phyloP scores from a whole-genome alignment of 2,113 vertebrate genomes.

The Dissostichus mawsoni region DNA sequence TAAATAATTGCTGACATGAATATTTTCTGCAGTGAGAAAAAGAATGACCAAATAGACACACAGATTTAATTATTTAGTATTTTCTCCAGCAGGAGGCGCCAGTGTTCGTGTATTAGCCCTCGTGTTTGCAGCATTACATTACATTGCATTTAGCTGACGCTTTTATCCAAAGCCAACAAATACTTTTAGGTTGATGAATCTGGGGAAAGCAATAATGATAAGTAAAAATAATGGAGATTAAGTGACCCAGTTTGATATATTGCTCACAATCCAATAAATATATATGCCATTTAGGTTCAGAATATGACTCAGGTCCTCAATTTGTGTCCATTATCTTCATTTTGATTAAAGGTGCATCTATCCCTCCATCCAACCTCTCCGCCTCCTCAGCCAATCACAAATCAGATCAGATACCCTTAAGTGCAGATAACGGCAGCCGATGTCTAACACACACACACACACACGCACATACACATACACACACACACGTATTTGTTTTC shows the following conservation, averaged over 20 bases:
- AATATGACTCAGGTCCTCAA: neutral
- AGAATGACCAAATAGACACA: neutral
- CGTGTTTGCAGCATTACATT: neutral
- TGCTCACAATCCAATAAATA: neutral
- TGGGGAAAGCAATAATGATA: neutral
- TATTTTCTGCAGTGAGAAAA: neutral
- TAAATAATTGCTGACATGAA: neutral
- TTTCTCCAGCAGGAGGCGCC: constrained; percentile 70
- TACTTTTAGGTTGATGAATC: neutral
- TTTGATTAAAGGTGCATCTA: neutral
- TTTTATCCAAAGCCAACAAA: neutral
- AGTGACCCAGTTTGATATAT: neutral
- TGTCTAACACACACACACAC: neutral
- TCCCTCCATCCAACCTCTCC: constrained; percentile 5
- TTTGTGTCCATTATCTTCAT: neutral
- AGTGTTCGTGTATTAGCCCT: constrained; percentile 43
- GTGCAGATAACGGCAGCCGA: constrained; percentile 17
- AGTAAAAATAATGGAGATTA: neutral
- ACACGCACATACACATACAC: no score
- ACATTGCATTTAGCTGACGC: no score
- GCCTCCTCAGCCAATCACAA: constrained; percentile 16
- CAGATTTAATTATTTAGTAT: neutral
- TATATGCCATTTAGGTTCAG: neutral
- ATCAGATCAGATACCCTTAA: neutral
- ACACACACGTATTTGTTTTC: no score